Percentiles rank a stretch among this genome's conserved stretches.
Evolutionary conservation across 2,113 vertebrate genomes (phyloP).

Genomic region (Tapirus terrestris): DNA sequence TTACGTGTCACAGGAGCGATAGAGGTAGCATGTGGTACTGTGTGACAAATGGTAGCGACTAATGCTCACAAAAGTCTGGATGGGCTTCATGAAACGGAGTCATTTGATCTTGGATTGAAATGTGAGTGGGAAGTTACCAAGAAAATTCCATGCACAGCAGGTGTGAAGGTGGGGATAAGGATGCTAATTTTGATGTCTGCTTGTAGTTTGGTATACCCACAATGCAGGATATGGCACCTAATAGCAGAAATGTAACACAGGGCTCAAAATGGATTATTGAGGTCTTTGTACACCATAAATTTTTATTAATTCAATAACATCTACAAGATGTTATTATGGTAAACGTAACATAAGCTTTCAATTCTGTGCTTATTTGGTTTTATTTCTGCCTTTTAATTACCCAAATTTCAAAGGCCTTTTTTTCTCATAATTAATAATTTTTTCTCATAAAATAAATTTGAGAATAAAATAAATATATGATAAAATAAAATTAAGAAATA

Average conservation of each 20-base stretch:
- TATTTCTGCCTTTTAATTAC: neutral
- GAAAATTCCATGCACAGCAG: neutral
- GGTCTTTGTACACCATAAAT: neutral
- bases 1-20: neutral
- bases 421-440: neutral
- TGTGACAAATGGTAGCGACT: neutral
- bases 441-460: neutral
- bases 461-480: neutral
- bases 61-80: neutral
- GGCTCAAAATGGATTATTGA: neutral
- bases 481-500: neutral
- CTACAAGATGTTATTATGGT: neutral
- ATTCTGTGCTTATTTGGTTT: neutral
- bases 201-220: neutral
- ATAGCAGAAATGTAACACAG: neutral
- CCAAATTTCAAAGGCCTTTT: neutral
- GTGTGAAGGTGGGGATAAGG: neutral
- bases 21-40: neutral
- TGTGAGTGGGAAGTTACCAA: neutral
- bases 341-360: neutral
- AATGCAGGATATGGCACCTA: neutral
- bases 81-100: neutral
- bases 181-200: neutral
- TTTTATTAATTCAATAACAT: neutral
- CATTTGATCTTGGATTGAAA: neutral